phyloP scores from a whole-genome alignment of 2,888 invertebrate species.

The Pammene aurita region DNA sequence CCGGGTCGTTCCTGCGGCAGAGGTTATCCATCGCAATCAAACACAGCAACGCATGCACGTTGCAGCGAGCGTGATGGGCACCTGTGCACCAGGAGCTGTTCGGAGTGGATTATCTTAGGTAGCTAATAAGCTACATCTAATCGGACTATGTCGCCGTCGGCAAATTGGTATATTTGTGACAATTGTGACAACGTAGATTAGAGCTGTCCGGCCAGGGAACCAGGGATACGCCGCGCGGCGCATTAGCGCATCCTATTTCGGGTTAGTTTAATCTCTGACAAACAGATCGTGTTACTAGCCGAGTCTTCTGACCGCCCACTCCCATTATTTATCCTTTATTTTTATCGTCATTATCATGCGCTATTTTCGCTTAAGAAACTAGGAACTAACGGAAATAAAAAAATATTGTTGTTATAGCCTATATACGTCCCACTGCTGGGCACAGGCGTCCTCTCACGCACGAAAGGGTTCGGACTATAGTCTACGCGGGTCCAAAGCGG shows the following conservation, averaged over 20 bases:
- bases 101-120: too few relatives aligned
- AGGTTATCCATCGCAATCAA: too few relatives aligned
- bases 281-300: constrained; percentile 61
- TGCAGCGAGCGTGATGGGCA: too few relatives aligned
- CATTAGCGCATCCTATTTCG: constrained; percentile 62
- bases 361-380: neutral
- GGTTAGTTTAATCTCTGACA: constrained; percentile 66
- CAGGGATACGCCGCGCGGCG: constrained; percentile 37
- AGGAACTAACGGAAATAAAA: too few relatives aligned
- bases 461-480: too few relatives aligned
- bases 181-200: constrained; percentile 25
- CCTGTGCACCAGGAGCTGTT: too few relatives aligned
- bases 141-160: constrained; percentile 15
- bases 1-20: too few relatives aligned
- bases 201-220: constrained; percentile 14
- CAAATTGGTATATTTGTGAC: constrained; percentile 12
- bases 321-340: constrained; percentile 30
- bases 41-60: too few relatives aligned
- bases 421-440: neutral
- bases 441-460: neutral
- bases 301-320: constrained; percentile 42
- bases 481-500: too few relatives aligned
- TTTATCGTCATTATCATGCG: constrained; percentile 5
- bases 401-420: too few relatives aligned
- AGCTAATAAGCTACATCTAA: constrained; percentile 9